These are phyloP conservation scores for Aphaenogaster floridana DNA, from an alignment of 1,140 invertebrate species.

Conservation along the genomic window DNA sequence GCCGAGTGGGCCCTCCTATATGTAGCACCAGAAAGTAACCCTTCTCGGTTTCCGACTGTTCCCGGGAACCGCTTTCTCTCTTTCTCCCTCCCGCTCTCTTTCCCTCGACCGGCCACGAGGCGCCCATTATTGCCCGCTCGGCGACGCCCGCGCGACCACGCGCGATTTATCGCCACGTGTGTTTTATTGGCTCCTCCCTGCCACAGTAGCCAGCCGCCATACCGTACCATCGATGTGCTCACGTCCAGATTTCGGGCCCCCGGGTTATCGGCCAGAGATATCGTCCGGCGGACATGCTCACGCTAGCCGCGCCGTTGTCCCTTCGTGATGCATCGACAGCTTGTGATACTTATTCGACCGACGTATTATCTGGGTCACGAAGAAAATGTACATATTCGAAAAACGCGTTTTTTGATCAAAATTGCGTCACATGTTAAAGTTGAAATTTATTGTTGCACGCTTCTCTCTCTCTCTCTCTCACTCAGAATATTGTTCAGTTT, in stretches of 20 bases:
- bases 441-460: neutral
- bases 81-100: slow-evolving; percentile 10
- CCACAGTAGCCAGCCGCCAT: slow-evolving; percentile 66
- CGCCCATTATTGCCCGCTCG: slow-evolving; percentile 79
- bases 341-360: slow-evolving; percentile 57
- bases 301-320: slow-evolving; percentile 54
- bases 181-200: slow-evolving; percentile 78
- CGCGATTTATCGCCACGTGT: slow-evolving; percentile 80
- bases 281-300: slow-evolving; percentile 48
- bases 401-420: neutral
- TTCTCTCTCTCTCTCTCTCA: too few relatives aligned
- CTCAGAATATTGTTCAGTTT: neutral
- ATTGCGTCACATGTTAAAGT: neutral
- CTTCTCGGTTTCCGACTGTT: slow-evolving; percentile 66
- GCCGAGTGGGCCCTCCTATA: slow-evolving; percentile 66
- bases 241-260: slow-evolving; percentile 57
- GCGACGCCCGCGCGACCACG: slow-evolving; percentile 74
- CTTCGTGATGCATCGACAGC: slow-evolving; percentile 61
- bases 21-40: slow-evolving; percentile 73
- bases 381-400: neutral
- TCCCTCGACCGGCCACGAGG: slow-evolving; percentile 65
- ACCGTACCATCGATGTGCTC: slow-evolving; percentile 47
- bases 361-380: slow-evolving; percentile 16
- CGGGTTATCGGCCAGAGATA: slow-evolving; percentile 63
- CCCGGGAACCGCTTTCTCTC: slow-evolving; percentile 47